These are phyloP conservation scores for Heliornis fulica DNA, from an alignment of 2,113 vertebrate genomes.

Conservation along the genomic window DNA sequence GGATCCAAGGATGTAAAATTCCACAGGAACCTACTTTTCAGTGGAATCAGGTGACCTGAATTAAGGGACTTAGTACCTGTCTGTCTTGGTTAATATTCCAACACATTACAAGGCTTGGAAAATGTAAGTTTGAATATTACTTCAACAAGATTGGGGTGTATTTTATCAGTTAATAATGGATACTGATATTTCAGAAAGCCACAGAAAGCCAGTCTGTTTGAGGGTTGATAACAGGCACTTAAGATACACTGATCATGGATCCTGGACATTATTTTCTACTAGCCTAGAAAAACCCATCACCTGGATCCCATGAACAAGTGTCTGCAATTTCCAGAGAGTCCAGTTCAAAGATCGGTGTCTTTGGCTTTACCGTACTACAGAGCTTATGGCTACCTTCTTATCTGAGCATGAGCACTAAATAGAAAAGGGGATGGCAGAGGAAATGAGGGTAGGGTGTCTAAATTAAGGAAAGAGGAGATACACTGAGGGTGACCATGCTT, in stretches of 20 bases:
- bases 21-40: background rate
- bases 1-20: background rate
- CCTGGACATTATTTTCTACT: background rate
- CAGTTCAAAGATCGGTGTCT: background rate
- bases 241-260: background rate
- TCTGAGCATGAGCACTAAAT: background rate
- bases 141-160: background rate
- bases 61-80: background rate
- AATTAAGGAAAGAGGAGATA: background rate
- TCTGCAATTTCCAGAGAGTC: background rate
- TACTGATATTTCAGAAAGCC: background rate
- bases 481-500: background rate
- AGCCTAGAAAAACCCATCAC: background rate
- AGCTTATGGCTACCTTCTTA: background rate
- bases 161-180: background rate
- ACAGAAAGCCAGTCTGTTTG: background rate
- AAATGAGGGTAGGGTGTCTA: background rate
- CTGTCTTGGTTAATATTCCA: background rate
- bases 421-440: background rate
- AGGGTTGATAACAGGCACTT: background rate
- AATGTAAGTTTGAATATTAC: background rate
- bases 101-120: background rate
- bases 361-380: background rate
- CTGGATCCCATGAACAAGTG: background rate
- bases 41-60: background rate